These are phyloP conservation scores for Petrocephalus microphthalmus DNA, from an alignment of 2,113 vertebrate species.

Conservation along the genomic window DNA sequence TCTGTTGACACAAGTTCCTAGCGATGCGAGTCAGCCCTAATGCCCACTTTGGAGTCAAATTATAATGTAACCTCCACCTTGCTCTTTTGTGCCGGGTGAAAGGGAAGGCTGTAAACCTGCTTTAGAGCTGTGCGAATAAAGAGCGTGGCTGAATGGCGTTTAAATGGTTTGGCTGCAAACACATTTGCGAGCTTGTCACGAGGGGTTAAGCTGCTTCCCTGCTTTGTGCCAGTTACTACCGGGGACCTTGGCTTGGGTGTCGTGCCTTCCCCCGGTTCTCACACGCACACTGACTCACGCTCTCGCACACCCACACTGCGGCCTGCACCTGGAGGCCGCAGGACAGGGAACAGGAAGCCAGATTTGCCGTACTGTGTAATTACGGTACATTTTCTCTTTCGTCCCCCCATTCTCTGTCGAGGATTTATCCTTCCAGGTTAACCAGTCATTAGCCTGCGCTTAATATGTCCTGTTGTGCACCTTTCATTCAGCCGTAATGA, in stretches of 20 bases:
- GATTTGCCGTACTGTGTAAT: conserved; percentile 68
- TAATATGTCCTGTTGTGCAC: conserved; percentile 55
- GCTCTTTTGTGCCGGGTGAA: conserved; percentile 56
- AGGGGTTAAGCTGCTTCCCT: conserved; percentile 54
- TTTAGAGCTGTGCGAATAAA: conserved; percentile 42
- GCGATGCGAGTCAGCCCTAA: conserved; percentile 19
- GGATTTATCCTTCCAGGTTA: conserved; percentile 67
- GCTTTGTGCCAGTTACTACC: conserved; percentile 54
- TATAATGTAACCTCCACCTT: conserved; percentile 58
- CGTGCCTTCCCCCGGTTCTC: conserved; percentile 48
- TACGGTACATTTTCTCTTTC: conserved; percentile 64
- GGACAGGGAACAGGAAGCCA: conserved; percentile 70
- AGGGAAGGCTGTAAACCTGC: conserved; percentile 49
- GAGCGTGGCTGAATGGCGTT: conserved; percentile 20
- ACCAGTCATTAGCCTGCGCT: conserved; percentile 74
- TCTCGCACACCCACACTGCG: conserved; percentile 31
- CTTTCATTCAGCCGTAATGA: conserved; percentile 46
- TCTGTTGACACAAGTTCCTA: conserved; percentile 40
- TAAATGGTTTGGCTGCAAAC: conserved; percentile 34
- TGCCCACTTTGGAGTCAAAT: conserved; percentile 43
- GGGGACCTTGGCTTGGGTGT: conserved; percentile 37
- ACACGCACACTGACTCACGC: conserved; percentile 38
- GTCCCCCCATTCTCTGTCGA: conserved; percentile 38
- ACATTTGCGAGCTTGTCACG: conserved; percentile 46
- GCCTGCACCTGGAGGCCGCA: conserved; percentile 73